phyloP scores from a whole-genome alignment of 2,113 vertebrate genomes.

The Oophaga pumilio region DNA sequence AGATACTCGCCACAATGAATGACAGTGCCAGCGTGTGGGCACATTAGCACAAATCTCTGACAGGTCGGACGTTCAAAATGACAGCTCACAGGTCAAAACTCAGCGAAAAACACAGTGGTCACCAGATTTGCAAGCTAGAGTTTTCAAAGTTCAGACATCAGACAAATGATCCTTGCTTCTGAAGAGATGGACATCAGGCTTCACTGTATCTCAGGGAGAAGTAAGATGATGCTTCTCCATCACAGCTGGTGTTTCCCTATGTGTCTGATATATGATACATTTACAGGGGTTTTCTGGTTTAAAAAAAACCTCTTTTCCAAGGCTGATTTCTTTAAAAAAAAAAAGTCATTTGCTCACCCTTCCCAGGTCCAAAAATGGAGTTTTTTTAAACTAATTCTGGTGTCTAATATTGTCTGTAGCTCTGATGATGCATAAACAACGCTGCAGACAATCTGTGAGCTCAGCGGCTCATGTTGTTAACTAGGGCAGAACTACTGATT shows the following conservation, averaged over 20 bases:
- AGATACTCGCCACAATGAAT: neutral
- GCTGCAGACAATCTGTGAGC: too few relatives aligned
- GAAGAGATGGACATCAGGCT: neutral
- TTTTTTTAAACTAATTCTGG: too few relatives aligned
- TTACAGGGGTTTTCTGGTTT: too few relatives aligned
- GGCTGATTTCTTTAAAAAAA: too few relatives aligned
- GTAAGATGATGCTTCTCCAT: neutral
- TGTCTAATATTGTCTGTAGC: too few relatives aligned
- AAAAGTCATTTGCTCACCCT: too few relatives aligned
- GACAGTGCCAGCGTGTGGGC: neutral
- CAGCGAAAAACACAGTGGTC: neutral
- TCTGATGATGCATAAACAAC: too few relatives aligned
- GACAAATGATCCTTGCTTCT: conserved; percentile 1
- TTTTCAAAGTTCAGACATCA: neutral
- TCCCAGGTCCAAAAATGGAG: too few relatives aligned
- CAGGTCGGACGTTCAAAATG: neutral
- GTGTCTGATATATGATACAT: neutral
- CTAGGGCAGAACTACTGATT: too few relatives aligned
- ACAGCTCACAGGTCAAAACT: conserved; percentile 15
- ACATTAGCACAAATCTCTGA: conserved; percentile 5
- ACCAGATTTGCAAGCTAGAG: neutral
- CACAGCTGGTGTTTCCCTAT: neutral
- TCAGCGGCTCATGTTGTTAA: too few relatives aligned
- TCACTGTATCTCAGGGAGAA: neutral
- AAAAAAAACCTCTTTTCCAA: too few relatives aligned